Evolutionary conservation across 2,888 invertebrate genomes (phyloP), one percentile per base, ranked within the genome.

Genomic region (Poecilus cupreus): DNA sequence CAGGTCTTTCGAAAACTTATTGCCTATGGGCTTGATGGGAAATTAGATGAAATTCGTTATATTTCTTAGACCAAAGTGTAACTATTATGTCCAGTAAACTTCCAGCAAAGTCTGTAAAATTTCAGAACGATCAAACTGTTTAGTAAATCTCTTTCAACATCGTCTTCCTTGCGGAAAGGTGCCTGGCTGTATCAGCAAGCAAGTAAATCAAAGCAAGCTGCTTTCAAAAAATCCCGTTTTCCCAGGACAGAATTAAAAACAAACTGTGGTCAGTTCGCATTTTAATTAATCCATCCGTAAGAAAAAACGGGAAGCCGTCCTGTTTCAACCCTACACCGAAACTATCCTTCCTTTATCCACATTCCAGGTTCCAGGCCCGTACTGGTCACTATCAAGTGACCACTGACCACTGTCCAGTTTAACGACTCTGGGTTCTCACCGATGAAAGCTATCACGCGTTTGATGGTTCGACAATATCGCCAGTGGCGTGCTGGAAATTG

Each of bases 321-420:
- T 2, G 24, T 43, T 43, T 22, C 20, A 22, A 54, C 54, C 54
- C 54, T 54, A 54, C 54, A 54, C 54, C 54, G 43, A 43, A 43
- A 22, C 54, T 54, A 54, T 22, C 54, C 54, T 54, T 43, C 43
- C 43, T n/a, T 43, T 43, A 43, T 43, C 11, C 43, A 13, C 43
- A 43, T 43, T 24, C 20, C 54, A 22, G 54, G 18, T 43, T 24
- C 20, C 54, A 22, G 54, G 18, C 54, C 18, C 43, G 11, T 43
- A 43, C 43, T 43, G 43, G 43, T 43, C 43, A 43, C 54, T 20
- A 64, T 64, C 32, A 8, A 26, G 16, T 64, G 32, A 64, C 64
- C 64, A 57, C 22, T 57, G 57, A n/a, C 57, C 57, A 64, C 64
- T 64, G 64, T 26, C 37, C 64, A 26, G 32, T 64, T 32, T 32